Conservation (phyloP, 2,113 vertebrate genomes). For the Cygnus atratus region DNA sequence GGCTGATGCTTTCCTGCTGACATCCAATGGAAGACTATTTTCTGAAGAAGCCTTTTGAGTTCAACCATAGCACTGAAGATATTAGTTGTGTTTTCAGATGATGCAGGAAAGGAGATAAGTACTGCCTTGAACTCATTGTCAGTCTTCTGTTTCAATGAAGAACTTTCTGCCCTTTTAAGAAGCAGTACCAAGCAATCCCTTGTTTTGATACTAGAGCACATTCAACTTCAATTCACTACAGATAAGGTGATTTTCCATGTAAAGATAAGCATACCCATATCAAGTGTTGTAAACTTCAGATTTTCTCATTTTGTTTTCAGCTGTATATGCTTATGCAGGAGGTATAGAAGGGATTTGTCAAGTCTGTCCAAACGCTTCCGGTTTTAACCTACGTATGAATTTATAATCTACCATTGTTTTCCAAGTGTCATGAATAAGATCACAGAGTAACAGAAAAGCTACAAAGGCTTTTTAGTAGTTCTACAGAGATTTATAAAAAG, state of each 20-base stretch:
- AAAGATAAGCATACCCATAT: neutral
- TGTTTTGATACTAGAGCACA: neutral
- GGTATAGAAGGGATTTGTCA: neutral
- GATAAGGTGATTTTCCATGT: neutral
- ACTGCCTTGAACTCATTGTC: neutral
- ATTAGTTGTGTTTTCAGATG: neutral
- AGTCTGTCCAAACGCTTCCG: neutral
- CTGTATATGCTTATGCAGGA: neutral
- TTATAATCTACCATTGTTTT: neutral
- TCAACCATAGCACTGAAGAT: neutral
- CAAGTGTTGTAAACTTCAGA: neutral
- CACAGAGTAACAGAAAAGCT: neutral
- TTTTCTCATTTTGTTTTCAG: neutral
- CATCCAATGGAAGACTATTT: neutral
- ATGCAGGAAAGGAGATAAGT: neutral
- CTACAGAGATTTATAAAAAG: neutral
- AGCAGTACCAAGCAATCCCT: neutral
- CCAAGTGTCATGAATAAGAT: neutral
- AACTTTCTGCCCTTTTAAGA: neutral
- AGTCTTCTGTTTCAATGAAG: neutral
- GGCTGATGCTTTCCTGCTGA: neutral
- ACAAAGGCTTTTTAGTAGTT: neutral
- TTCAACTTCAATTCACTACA: neutral
- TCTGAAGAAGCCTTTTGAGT: neutral
- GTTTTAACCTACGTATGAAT: neutral